phyloP scores from a whole-genome alignment of 1,140 invertebrate genomes.

The Bombus breviceps region DNA sequence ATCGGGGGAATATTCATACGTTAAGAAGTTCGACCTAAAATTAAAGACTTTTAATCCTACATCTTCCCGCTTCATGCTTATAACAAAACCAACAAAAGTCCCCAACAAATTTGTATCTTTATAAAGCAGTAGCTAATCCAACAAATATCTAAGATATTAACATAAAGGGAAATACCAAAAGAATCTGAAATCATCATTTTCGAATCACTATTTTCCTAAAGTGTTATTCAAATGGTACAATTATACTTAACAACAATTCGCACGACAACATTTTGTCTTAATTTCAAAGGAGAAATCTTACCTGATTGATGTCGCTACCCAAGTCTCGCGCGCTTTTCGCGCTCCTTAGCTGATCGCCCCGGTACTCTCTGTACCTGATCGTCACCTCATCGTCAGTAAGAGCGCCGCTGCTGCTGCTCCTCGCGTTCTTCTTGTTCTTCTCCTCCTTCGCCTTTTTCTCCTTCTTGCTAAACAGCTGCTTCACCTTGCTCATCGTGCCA shows the following conservation, averaged over 20 bases:
- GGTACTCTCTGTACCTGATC: constrained; percentile 79
- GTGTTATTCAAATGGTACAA: no score
- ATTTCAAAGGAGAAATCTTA: constrained; percentile 55
- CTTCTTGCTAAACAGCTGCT: constrained; percentile 80
- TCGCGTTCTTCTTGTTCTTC: constrained; percentile 72
- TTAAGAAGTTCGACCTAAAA: background rate
- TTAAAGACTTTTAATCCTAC: background rate
- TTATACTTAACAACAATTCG: no score
- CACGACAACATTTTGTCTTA: no score
- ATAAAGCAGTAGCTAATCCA: background rate
- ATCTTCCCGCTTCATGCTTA: no score
- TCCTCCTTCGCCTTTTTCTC: constrained; percentile 80
- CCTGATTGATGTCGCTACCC: constrained; percentile 79
- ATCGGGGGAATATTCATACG: no score
- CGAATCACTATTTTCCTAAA: no score
- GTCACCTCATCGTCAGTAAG: constrained; percentile 79
- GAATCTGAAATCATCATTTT: background rate
- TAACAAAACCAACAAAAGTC: background rate
- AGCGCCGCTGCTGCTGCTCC: constrained; percentile 74
- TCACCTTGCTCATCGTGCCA: constrained; percentile 80
- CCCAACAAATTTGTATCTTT: background rate
- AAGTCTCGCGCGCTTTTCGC: constrained; percentile 78
- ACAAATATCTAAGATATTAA: background rate
- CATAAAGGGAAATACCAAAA: background rate
- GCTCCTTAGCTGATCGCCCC: constrained; percentile 78